Conservation (phyloP, 2,113 vertebrate species). For the Corydoras sp. region DNA sequence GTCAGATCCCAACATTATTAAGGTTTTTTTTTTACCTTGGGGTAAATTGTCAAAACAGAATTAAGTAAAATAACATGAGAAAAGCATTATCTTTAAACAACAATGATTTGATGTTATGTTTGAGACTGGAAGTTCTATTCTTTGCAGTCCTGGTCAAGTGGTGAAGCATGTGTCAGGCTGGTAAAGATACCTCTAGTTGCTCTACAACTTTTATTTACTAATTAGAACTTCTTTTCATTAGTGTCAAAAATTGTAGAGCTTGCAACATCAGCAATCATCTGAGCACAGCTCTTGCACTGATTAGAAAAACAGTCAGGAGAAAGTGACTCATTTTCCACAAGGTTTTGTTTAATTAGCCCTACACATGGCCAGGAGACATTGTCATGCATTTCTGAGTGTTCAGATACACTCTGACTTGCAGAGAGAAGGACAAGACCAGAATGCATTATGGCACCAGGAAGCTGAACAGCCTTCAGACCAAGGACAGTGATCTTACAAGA, state of each 20-base stretch:
- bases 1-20: too few relatives aligned
- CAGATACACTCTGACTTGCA: background rate
- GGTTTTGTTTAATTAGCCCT: conserved; percentile 30
- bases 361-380: conserved; percentile 9
- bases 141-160: background rate
- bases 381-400: conserved; percentile 25
- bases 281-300: conserved; percentile 19
- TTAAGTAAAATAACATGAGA: too few relatives aligned
- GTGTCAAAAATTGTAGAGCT: conserved; percentile 21
- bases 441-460: conserved; percentile 14
- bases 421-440: conserved; percentile 14
- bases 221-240: conserved; percentile 36
- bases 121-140: too few relatives aligned
- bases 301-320: conserved; percentile 22
- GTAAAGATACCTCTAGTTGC: conserved; percentile 1
- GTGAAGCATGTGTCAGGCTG: conserved; percentile 2
- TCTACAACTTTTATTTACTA: conserved; percentile 15
- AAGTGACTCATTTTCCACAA: conserved; percentile 27
- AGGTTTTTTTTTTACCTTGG: too few relatives aligned
- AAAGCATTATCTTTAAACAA: too few relatives aligned
- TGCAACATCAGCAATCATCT: conserved; percentile 25
- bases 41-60: too few relatives aligned
- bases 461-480: conserved; percentile 18
- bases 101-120: too few relatives aligned
- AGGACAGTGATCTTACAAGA: conserved; percentile 5